A percentile compares a stretch with the other conserved stretches of the same genome.
Evolutionary conservation across 2,113 vertebrate genomes (phyloP).

Genomic region (Burhinus oedicnemus): DNA sequence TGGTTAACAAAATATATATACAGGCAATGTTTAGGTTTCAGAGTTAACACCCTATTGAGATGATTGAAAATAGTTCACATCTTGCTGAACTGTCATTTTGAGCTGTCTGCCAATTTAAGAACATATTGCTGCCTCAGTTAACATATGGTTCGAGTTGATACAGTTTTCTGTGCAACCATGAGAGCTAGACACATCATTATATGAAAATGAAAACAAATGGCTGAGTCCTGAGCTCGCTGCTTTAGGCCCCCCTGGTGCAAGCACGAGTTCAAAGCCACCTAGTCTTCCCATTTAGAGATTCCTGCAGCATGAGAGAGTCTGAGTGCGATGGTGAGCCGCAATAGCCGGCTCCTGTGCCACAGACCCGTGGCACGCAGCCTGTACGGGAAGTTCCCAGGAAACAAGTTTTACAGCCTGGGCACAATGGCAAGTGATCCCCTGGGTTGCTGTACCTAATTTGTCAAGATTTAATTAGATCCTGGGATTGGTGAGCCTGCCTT

Average conservation of each 20-base stretch:
- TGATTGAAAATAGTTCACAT: slow-evolving; percentile 69
- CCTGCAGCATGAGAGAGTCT: background rate
- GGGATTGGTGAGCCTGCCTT: background rate
- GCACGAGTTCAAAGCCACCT: slow-evolving; percentile 35
- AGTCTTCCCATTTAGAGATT: background rate
- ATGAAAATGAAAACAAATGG: slow-evolving; percentile 71
- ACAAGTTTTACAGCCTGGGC: background rate
- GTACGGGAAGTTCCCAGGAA: background rate
- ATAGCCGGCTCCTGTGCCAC: background rate
- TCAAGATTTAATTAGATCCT: slow-evolving; percentile 4
- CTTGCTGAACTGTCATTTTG: slow-evolving; percentile 69
- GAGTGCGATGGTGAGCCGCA: background rate
- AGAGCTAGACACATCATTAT: slow-evolving; percentile 72
- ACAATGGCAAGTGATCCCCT: background rate
- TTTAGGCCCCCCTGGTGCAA: slow-evolving; percentile 13
- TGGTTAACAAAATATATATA: slow-evolving; percentile 49
- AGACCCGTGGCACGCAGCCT: background rate
- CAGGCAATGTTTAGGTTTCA: slow-evolving; percentile 53
- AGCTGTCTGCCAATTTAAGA: slow-evolving; percentile 70
- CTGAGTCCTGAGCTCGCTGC: slow-evolving; percentile 27
- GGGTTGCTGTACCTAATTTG: slow-evolving; percentile 4
- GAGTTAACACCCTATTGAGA: slow-evolving; percentile 66
- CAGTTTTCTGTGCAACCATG: slow-evolving; percentile 64
- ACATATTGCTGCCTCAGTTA: slow-evolving; percentile 70
- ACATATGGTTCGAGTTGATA: slow-evolving; percentile 68